Percentiles rank a stretch among this genome's conserved stretches.
phyloP scores from a whole-genome alignment of 2,888 invertebrate species.

The Netelia inedita region DNA sequence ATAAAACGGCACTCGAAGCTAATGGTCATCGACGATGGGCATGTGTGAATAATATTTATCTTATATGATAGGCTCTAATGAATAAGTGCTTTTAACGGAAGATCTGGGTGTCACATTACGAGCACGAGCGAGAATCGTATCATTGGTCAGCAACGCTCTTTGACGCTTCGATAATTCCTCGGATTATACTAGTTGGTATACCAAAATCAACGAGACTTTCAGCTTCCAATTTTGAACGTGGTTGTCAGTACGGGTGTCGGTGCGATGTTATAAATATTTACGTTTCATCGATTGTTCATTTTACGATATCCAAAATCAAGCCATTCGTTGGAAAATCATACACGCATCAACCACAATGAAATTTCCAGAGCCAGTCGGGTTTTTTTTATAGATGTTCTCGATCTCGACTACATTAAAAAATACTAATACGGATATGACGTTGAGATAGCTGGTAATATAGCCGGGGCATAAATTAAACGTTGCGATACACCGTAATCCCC shows the following conservation, averaged over 20 bases:
- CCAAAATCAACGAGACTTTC: not conserved
- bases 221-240: constrained; percentile 34
- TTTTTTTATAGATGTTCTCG: too few relatives aligned
- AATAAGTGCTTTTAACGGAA: constrained; percentile 22
- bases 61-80: constrained; percentile 19
- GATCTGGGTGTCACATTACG: constrained; percentile 4
- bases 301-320: too few relatives aligned
- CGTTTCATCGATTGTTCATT: too few relatives aligned
- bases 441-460: too few relatives aligned
- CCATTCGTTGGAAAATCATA: too few relatives aligned
- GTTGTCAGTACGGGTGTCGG: not conserved
- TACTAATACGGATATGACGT: too few relatives aligned
- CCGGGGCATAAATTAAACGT: too few relatives aligned
- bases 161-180: constrained; percentile 38
- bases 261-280: too few relatives aligned
- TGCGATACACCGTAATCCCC: too few relatives aligned
- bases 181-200: constrained; percentile 15
- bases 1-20: constrained; percentile 31
- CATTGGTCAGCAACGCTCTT: constrained; percentile 14
- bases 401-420: too few relatives aligned
- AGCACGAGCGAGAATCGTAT: constrained; percentile 24
- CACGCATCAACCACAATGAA: too few relatives aligned
- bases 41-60: constrained; percentile 39
- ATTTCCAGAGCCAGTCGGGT: too few relatives aligned
- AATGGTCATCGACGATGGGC: constrained; percentile 17